These are phyloP conservation scores for Leucoraja erinaceus DNA, from an alignment of 2,113 vertebrate genomes.

Conservation along the genomic window DNA sequence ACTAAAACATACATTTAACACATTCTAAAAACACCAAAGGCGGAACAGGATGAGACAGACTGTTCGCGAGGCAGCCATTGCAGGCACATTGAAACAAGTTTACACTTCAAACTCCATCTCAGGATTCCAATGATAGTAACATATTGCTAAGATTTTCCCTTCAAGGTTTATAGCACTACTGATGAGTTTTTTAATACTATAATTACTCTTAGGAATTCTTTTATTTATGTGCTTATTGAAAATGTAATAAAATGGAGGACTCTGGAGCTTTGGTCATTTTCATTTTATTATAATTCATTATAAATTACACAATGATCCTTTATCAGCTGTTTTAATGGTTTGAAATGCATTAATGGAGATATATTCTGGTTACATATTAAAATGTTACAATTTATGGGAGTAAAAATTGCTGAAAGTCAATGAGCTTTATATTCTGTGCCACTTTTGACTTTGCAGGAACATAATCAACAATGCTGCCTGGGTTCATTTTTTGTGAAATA, in stretches of 20 bases:
- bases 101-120: not conserved
- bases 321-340: not conserved
- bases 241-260: not conserved
- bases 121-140: not conserved
- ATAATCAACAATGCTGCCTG: not conserved
- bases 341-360: slow-evolving; percentile 1
- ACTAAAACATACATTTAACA: no score
- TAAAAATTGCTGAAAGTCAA: not conserved
- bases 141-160: not conserved
- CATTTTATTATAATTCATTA: not conserved
- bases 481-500: slow-evolving; percentile 1
- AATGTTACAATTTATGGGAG: not conserved
- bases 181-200: not conserved
- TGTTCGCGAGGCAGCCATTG: no score
- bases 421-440: not conserved
- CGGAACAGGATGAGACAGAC: no score
- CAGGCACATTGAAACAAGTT: not conserved
- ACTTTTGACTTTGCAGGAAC: not conserved
- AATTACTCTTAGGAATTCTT: not conserved
- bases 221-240: slow-evolving; percentile 8
- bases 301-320: not conserved
- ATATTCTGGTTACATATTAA: slow-evolving; percentile 4
- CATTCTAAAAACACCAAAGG: no score
- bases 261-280: not conserved
- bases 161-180: not conserved